phyloP scores from a whole-genome alignment of 2,797 vertebrate genomes.

The Onychomys leucogaster region DNA sequence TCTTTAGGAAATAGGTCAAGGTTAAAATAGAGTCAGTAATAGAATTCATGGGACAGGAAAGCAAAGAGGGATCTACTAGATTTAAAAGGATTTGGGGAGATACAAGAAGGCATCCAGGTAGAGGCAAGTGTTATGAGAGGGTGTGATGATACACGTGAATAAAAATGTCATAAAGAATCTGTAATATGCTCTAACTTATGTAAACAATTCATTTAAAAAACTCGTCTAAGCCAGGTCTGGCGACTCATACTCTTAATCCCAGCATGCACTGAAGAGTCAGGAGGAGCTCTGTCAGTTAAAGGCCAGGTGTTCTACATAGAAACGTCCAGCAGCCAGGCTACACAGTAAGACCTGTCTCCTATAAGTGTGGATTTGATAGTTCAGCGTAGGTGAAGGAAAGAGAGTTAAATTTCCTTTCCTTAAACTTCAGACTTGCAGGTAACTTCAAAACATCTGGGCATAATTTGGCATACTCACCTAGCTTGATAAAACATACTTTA shows the following conservation, averaged over 20 bases:
- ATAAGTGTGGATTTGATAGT: background rate
- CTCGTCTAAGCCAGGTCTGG: background rate
- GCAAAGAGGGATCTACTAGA: background rate
- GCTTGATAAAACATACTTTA: background rate
- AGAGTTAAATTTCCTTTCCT: background rate
- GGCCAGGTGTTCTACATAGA: background rate
- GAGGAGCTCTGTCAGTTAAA: background rate
- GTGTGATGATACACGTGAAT: background rate
- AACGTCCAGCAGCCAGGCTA: background rate
- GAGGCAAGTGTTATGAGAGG: too few species aligned
- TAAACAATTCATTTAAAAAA: background rate
- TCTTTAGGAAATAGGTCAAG: background rate
- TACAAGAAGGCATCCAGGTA: background rate
- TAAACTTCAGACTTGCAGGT: background rate
- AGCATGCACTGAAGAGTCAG: background rate
- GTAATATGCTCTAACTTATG: background rate
- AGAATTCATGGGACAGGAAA: background rate
- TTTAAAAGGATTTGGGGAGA: background rate
- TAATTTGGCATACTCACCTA: background rate
- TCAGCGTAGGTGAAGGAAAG: background rate
- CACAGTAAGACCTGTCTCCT: background rate
- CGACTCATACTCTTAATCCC: background rate
- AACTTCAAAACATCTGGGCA: background rate
- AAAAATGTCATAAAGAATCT: background rate
- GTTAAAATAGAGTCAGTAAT: background rate